Base-by-base conservation (phyloP, 92 coral and sea anemone genomes). In the Pocillopora grandis region DNA sequence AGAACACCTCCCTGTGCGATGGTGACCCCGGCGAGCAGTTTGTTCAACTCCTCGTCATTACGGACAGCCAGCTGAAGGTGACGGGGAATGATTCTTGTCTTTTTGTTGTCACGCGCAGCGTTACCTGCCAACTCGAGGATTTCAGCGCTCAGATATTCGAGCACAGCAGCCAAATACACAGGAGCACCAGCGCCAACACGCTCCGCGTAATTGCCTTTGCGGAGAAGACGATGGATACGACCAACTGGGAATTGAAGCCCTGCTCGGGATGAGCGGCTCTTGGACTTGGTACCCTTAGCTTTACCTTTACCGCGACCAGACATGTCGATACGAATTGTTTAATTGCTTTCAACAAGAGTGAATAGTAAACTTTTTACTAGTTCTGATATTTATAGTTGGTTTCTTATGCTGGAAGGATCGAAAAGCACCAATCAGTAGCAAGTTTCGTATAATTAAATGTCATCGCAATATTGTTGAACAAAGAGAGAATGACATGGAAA, bases 271-370 rank as follows among this genome's bases (percentile, higher is more conserved):
- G 96, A 93, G 48, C 94, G 98, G 86, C 87, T 93, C 80, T 93
- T 93, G 78, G 98, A 93, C 89, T 93, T 93, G 78, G 90, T 88
- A 90, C 92, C 94, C 88, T 87, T 89, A 80, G 90, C 92, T 69
- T 93, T 93, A 59, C 98, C 98, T 91, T 93, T 93, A 55, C 98
- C 98, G 83, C 94, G 94, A 77, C 94, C 98, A 87, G 92, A 89
- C 97, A 93, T 91, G 65, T 67, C 76, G 19, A 13, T 42, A 42
- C 52, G 52, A 42, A 2, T 0, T 42, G 52, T 42, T 42, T 42
- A 0, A 42, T 0, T 42, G 52, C 52, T 42, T 27, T 42, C 52
- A 42, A 0, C 8, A 3, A 42, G 8, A 42, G 8, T 42, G 52
- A 2, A 42, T 42, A 0, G 52, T 42, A 0, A 27, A 3, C 8